Percentiles rank a stretch among this genome's conserved stretches.
These are phyloP conservation scores for Bergia puertoricense DNA, from an alignment of 92 coral and sea anemone genomes.

Conservation along the genomic window DNA sequence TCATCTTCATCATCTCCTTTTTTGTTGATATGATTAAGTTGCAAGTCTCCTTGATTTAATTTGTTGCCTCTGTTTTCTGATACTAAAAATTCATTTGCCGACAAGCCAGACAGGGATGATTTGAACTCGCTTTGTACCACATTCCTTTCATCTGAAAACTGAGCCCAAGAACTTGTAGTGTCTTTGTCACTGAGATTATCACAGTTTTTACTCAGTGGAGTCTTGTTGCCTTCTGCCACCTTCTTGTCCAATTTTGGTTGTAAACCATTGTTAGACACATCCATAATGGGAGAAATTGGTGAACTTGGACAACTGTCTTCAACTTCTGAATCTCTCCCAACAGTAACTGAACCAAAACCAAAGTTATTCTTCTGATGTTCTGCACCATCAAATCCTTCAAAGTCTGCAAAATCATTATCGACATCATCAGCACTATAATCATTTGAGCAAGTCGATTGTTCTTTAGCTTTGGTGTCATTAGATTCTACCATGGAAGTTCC, in stretches of 20 bases:
- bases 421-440: background rate
- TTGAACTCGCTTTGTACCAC: background rate
- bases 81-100: background rate
- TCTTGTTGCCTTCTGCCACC: background rate
- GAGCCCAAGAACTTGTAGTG: background rate
- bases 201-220: background rate
- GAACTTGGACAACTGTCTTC: background rate
- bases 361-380: background rate
- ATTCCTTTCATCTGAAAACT: background rate
- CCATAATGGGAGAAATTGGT: background rate
- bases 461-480: background rate
- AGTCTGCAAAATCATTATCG: slow-evolving; percentile 44
- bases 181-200: background rate
- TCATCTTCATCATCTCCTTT: background rate
- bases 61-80: background rate
- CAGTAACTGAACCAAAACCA: background rate
- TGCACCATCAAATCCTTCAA: slow-evolving; percentile 35
- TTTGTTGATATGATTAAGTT: background rate
- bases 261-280: background rate
- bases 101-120: background rate
- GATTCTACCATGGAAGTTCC: background rate
- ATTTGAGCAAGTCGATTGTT: background rate
- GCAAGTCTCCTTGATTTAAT: background rate
- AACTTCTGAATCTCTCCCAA: background rate
- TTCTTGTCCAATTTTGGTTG: background rate